A percentile compares a stretch with the other conserved stretches of the same genome.
These are phyloP conservation scores for Atta cephalotes DNA, from an alignment of 1,140 invertebrate species.

Conservation along the genomic window DNA sequence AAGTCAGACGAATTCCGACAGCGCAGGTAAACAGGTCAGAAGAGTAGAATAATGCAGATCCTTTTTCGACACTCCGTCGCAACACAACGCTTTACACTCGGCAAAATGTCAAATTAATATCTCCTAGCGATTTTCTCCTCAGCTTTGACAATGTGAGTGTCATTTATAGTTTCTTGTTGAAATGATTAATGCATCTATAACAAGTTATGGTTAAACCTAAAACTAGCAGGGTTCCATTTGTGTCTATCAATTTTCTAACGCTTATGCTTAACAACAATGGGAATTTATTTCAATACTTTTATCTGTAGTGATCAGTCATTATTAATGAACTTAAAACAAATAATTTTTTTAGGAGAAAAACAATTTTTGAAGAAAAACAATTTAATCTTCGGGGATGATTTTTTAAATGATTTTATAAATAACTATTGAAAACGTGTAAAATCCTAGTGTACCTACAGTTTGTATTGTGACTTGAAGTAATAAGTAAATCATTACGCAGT, in stretches of 20 bases:
- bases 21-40: constrained; percentile 56
- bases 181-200: not conserved
- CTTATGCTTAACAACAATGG: not conserved
- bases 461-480: not conserved
- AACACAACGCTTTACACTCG: not conserved
- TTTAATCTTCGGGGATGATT: not conserved
- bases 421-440: not conserved
- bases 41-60: not conserved
- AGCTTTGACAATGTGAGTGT: not conserved
- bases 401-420: not conserved
- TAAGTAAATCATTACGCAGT: not conserved
- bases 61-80: not conserved
- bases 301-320: not conserved
- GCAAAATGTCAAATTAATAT: constrained; percentile 14
- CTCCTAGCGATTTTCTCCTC: not conserved
- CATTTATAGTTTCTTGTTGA: not conserved
- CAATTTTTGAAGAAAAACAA: not conserved
- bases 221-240: not conserved
- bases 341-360: too few relatives aligned
- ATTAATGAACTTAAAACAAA: not conserved
- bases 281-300: not conserved
- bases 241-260: too few relatives aligned
- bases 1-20: constrained; percentile 38
- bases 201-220: not conserved
- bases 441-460: not conserved